phyloP scores from a whole-genome alignment of 2,888 invertebrate species.

The Antheraea assamensis region DNA sequence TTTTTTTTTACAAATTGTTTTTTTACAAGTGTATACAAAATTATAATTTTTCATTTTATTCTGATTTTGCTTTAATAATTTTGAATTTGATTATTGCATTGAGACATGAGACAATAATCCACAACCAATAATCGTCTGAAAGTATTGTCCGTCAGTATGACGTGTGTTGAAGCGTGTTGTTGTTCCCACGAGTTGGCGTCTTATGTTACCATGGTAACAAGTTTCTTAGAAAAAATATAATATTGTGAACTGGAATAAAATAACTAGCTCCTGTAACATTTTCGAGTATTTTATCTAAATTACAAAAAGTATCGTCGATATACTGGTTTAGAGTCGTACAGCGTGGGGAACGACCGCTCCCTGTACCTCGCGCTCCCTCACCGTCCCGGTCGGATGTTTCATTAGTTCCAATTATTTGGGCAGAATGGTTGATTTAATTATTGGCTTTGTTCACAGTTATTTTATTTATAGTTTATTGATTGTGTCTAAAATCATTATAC shows the following conservation, averaged over 20 bases:
- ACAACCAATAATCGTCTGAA: neutral
- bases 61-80: neutral
- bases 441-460: neutral
- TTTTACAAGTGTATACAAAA: too few species aligned
- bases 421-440: neutral
- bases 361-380: neutral
- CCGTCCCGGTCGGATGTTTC: conserved; percentile 15
- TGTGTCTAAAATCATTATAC: neutral
- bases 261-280: too few species aligned
- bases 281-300: too few species aligned
- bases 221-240: too few species aligned
- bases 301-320: too few species aligned
- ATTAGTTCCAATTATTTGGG: neutral
- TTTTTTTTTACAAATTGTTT: too few species aligned
- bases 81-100: neutral
- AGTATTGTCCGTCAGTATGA: neutral
- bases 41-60: too few species aligned
- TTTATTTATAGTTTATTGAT: neutral
- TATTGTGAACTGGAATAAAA: too few species aligned
- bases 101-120: neutral
- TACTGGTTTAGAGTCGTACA: too few species aligned
- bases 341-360: too few species aligned
- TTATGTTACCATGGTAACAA: too few species aligned
- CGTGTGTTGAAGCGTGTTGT: neutral
- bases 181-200: too few species aligned